Evolutionary conservation across 2,888 invertebrate genomes (phyloP).

Genomic region (Dichetophora obliterata): DNA sequence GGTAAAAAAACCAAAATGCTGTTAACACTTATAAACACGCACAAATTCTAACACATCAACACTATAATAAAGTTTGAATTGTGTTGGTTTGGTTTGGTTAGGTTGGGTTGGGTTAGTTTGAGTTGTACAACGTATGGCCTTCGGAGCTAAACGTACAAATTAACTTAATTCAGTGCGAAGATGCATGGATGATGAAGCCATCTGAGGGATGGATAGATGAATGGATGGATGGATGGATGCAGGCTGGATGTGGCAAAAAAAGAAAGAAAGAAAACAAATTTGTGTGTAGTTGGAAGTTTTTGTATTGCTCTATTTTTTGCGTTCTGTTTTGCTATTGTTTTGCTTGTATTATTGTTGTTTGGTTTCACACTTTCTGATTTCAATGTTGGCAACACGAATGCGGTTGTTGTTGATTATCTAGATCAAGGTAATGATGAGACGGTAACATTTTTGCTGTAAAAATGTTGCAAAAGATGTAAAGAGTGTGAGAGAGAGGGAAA

Average conservation of each 20-base stretch:
- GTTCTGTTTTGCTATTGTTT: too few species aligned
- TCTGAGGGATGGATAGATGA: background rate
- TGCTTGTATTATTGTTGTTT: background rate
- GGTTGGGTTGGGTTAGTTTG: too few species aligned
- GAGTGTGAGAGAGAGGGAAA: too few species aligned
- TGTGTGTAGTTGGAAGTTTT: too few species aligned
- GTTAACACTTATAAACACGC: too few species aligned
- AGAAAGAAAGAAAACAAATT: background rate
- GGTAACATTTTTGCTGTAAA: too few species aligned
- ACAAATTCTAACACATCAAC: too few species aligned
- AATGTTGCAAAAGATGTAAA: too few species aligned
- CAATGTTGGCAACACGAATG: conserved; percentile 10
- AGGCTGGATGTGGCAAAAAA: background rate
- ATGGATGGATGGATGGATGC: background rate
- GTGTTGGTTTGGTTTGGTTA: too few species aligned
- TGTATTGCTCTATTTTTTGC: too few species aligned
- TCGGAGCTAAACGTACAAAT: conserved; percentile 17
- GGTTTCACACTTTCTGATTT: conserved; percentile 1
- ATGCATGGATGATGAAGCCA: conserved; percentile 15
- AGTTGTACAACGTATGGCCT: background rate
- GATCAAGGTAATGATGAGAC: background rate
- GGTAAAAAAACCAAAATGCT: too few species aligned
- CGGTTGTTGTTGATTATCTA: background rate
- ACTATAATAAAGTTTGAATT: too few species aligned
- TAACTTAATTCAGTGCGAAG: conserved; percentile 21